These are phyloP conservation scores for Drosophila picticornis DNA, from an alignment of 2,888 invertebrate genomes.

Conservation along the genomic window DNA sequence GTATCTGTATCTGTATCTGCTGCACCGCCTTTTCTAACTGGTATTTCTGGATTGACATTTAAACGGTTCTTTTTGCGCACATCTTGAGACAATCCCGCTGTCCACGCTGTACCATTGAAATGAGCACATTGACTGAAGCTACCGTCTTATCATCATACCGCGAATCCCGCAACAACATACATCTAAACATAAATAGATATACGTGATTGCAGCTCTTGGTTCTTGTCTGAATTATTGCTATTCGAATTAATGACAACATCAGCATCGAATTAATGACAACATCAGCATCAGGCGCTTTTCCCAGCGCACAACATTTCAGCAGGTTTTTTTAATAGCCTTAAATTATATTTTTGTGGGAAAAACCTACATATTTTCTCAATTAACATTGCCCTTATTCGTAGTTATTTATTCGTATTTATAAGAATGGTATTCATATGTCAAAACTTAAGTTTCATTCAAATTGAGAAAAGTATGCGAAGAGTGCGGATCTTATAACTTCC, in stretches of 20 bases:
- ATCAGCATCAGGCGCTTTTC: constrained; percentile 25
- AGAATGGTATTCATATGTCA: not conserved
- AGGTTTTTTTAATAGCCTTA: constrained; percentile 31
- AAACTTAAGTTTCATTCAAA: not conserved
- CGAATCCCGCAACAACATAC: constrained; percentile 31
- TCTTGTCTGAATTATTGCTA: constrained; percentile 55
- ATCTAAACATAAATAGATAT: constrained; percentile 6
- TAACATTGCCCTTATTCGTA: not conserved
- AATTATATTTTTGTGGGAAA: constrained; percentile 28
- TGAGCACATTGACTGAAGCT: constrained; percentile 75
- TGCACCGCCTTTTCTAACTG: constrained; percentile 77
- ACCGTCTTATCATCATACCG: constrained; percentile 59
- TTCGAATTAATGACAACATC: constrained; percentile 43
- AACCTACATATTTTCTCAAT: constrained; percentile 39
- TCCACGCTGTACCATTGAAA: constrained; percentile 61
- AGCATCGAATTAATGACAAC: constrained; percentile 36
- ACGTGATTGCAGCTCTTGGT: constrained; percentile 55
- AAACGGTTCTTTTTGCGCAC: constrained; percentile 81
- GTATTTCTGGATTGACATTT: constrained; percentile 83
- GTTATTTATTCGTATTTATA: not conserved
- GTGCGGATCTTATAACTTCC: not conserved
- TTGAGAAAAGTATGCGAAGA: not conserved
- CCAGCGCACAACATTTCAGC: constrained; percentile 16
- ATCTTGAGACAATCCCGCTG: constrained; percentile 72
- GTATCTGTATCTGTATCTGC: constrained; percentile 30